Percentiles rank a stretch among this genome's conserved stretches.
Conservation (phyloP, 2,888 invertebrate genomes). For the Rhimphoctona megacephalus region DNA sequence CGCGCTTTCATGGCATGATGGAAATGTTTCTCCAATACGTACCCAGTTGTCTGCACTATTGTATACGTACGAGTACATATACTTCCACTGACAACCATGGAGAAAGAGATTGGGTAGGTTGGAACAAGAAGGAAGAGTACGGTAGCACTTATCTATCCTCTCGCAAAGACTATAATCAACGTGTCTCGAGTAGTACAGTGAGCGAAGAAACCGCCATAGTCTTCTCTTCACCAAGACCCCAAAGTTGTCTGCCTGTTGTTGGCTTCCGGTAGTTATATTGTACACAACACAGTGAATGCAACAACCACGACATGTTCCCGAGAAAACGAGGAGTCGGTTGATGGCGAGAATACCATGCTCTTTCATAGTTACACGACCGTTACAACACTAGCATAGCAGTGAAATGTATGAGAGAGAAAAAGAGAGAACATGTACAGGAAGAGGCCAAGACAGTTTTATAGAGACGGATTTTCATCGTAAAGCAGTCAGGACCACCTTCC, state of each 20-base stretch:
- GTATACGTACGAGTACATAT: neutral
- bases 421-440: slow-evolving; percentile 64
- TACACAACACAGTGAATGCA: slow-evolving; percentile 51
- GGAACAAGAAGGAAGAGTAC: slow-evolving; percentile 1
- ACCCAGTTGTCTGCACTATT: slow-evolving; percentile 14
- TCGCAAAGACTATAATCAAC: slow-evolving; percentile 49
- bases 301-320: slow-evolving; percentile 45
- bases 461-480: slow-evolving; percentile 83
- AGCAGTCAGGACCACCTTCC: slow-evolving; percentile 79
- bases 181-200: slow-evolving; percentile 37
- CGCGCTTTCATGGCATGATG: slow-evolving; percentile 24
- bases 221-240: slow-evolving; percentile 34
- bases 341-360: slow-evolving; percentile 42
- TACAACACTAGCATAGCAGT: slow-evolving; percentile 48
- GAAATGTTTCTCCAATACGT: slow-evolving; percentile 17
- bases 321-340: slow-evolving; percentile 58
- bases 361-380: slow-evolving; percentile 52
- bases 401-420: slow-evolving; percentile 45
- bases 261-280: slow-evolving; percentile 74
- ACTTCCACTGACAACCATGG: neutral
- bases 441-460: slow-evolving; percentile 81
- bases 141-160: slow-evolving; percentile 58
- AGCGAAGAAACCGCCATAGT: slow-evolving; percentile 30
- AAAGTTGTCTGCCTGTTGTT: slow-evolving; percentile 71
- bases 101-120: slow-evolving; percentile 12